Conservation (phyloP, 2,888 invertebrate species). For the Thelaira solivaga region DNA sequence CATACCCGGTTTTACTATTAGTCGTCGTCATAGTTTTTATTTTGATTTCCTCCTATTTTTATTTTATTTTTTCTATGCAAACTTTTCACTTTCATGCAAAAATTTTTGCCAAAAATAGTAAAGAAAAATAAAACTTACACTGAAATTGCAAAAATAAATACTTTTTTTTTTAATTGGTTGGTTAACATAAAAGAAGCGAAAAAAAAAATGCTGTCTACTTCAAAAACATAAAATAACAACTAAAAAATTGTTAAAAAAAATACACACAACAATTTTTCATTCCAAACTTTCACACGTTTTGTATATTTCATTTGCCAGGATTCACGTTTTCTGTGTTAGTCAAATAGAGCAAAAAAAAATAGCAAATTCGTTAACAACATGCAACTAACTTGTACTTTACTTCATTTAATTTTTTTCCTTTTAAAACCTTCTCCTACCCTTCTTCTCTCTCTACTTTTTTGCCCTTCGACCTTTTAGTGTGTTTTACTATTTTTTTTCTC, state of each 20-base stretch:
- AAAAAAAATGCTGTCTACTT: slow-evolving; percentile 51
- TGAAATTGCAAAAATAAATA: slow-evolving; percentile 39
- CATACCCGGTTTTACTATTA: slow-evolving; percentile 11
- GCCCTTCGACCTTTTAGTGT: too few relatives aligned
- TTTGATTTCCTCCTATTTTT: slow-evolving; percentile 42
- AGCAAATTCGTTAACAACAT: slow-evolving; percentile 25
- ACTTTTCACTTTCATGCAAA: slow-evolving; percentile 68
- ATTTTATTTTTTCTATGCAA: slow-evolving; percentile 15
- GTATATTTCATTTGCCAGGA: slow-evolving; percentile 38
- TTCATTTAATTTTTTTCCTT: neutral
- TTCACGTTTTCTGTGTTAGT: slow-evolving; percentile 62
- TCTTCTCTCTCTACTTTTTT: too few relatives aligned
- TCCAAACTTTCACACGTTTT: slow-evolving; percentile 56
- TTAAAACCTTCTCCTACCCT: neutral
- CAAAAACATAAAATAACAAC: slow-evolving; percentile 38
- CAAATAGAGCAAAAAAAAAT: slow-evolving; percentile 11
- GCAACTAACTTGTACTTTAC: slow-evolving; percentile 10
- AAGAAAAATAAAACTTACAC: slow-evolving; percentile 36
- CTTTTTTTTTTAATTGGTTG: too few relatives aligned
- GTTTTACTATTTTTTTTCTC: neutral
- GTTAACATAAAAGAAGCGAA: slow-evolving; percentile 62
- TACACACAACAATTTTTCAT: slow-evolving; percentile 1
- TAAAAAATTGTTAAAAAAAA: slow-evolving; percentile 40
- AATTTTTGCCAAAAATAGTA: slow-evolving; percentile 54
- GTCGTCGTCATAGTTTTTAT: slow-evolving; percentile 43